These are phyloP conservation scores for Tenualosa thibaudeaui DNA, from an alignment of 2,797 vertebrate genomes.

Conservation along the genomic window DNA sequence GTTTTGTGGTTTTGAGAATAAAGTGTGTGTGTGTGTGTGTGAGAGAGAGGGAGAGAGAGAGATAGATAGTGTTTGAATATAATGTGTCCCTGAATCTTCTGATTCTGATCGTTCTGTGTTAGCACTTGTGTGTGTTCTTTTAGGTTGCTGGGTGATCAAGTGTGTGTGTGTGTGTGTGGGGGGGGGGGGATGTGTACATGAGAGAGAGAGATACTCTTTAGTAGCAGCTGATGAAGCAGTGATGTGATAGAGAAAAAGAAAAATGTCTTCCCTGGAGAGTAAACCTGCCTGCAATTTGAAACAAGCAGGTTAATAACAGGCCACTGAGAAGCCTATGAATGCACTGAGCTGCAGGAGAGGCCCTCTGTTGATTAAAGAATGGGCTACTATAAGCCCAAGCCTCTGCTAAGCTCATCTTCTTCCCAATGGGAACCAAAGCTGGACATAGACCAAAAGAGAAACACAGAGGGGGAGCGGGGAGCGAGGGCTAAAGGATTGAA, in stretches of 20 bases:
- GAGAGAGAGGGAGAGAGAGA: too few species aligned
- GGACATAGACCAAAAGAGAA: background rate
- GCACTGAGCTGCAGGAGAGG: background rate
- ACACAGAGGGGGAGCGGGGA: background rate
- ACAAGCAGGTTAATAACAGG: slow-evolving; percentile 27
- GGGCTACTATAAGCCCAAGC: slow-evolving; percentile 29
- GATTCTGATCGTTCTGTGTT: background rate
- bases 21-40: background rate
- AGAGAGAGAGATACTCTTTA: background rate
- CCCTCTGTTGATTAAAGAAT: slow-evolving; percentile 31
- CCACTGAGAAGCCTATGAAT: slow-evolving; percentile 18
- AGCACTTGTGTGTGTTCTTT: background rate
- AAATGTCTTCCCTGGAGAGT: slow-evolving; percentile 18
- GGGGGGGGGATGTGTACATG: background rate
- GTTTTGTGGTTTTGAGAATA: slow-evolving; percentile 27
- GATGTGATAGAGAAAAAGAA: slow-evolving; percentile 36
- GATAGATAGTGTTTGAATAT: too few species aligned
- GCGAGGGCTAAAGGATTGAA: background rate
- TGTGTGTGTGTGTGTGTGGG: too few species aligned
- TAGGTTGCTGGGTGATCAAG: background rate
- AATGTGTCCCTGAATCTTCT: too few species aligned
- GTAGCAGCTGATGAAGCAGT: slow-evolving; percentile 15
- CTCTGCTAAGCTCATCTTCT: slow-evolving; percentile 24
- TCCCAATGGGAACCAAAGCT: slow-evolving; percentile 22
- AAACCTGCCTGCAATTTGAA: slow-evolving; percentile 31